Evolutionary conservation across 2,888 invertebrate genomes (phyloP).

Genomic region (Dermolepida albohirtum): DNA sequence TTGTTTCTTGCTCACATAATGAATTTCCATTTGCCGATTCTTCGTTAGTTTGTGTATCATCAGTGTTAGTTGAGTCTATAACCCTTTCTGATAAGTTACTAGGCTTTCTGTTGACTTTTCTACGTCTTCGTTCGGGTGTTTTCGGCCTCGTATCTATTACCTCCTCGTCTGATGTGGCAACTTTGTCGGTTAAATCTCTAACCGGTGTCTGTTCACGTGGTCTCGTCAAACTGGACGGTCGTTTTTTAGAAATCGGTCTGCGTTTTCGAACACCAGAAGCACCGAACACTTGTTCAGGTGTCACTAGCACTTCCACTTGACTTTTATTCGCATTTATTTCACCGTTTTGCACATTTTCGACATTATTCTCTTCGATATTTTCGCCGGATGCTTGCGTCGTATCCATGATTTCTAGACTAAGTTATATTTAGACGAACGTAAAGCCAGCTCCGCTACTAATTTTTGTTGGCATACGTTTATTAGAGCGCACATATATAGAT

Average conservation of each 20-base stretch:
- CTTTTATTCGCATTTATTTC: slow-evolving; percentile 1
- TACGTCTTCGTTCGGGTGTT: slow-evolving; percentile 58
- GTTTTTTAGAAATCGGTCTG: slow-evolving; percentile 72
- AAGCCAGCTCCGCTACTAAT: not conserved
- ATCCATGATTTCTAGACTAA: slow-evolving; percentile 61
- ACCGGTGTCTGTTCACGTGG: slow-evolving; percentile 75
- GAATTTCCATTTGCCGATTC: slow-evolving; percentile 42
- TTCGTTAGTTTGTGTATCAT: slow-evolving; percentile 15
- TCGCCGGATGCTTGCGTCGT: slow-evolving; percentile 52
- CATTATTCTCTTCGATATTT: slow-evolving; percentile 57
- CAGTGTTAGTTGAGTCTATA: slow-evolving; percentile 22
- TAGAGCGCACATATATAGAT: no score
- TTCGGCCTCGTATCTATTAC: slow-evolving; percentile 51
- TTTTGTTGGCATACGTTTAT: slow-evolving; percentile 54
- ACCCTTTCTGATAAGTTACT: slow-evolving; percentile 34
- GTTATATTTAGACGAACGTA: slow-evolving; percentile 56
- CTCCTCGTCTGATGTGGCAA: slow-evolving; percentile 62
- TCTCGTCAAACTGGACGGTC: slow-evolving; percentile 66
- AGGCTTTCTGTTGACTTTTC: slow-evolving; percentile 48
- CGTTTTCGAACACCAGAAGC: slow-evolving; percentile 71
- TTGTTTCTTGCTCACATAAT: no score
- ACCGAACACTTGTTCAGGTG: slow-evolving; percentile 66
- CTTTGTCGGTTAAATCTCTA: slow-evolving; percentile 61
- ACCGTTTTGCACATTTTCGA: slow-evolving; percentile 46
- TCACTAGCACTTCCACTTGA: slow-evolving; percentile 59